Base-by-base conservation (phyloP, 2,888 invertebrate species). In the Eugnorisma glareosa region DNA sequence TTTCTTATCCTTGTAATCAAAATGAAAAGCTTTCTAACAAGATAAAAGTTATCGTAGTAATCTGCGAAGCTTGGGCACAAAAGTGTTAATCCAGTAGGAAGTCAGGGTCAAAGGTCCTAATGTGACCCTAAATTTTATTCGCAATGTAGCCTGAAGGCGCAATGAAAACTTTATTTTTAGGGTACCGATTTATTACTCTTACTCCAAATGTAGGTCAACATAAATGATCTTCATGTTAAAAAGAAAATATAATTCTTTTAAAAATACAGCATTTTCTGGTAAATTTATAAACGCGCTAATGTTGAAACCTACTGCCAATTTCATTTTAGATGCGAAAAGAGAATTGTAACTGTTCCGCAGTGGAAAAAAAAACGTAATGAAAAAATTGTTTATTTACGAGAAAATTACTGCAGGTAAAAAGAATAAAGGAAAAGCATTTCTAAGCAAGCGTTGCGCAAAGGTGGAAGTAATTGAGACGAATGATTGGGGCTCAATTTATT, bases 391-490 rank as follows among this genome's bases (percentile, higher is more conserved):
- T 51, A 37, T 61, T 66, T 69, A 70, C 54, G 64, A 59, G 54
- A n/a, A 63, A 73, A 70, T 63, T 43, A 35, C 37, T 31, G 10
- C n/a, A 67, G 18, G 21, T 57, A 21, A 67, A 59, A 51, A 37
- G 1, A 77, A 67, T 61, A 45, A 59, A 71, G 31, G 31, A 59
- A 64, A 43, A 28, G 35, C n/a, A 43, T 54, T 67, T 72, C 59
- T 43, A 73, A 80, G 43, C 57, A 31, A 35, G 40, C 31, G 21
- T 51, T 40, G 28, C 21, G 28, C 15, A 57, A 61, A 51, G 13
- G 66, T 69, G 57, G 24, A 66, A 72, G 43, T 85, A 77, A 83
- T 82, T 73, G 69, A 67, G 85, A 85, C 72, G 5, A 81, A 83
- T 75, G 82, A 85, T 72, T 67, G 69, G 73, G 71, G 37, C 54